Evolutionary conservation across 2,797 vertebrate genomes (phyloP).

Genomic region (Betta splendens): DNA sequence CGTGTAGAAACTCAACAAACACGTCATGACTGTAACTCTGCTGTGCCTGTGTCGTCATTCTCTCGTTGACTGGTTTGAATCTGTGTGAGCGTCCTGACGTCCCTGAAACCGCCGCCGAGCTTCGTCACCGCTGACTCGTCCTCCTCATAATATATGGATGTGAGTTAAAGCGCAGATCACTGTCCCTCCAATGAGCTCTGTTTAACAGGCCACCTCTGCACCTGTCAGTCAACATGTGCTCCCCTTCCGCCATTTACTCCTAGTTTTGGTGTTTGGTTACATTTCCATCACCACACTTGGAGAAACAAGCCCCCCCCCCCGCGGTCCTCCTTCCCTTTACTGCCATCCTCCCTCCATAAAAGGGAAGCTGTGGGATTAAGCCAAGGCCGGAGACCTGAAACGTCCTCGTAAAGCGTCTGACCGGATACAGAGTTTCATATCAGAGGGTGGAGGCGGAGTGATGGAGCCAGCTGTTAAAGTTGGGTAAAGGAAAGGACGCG

Average conservation of each 20-base stretch:
- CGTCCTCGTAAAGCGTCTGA: slow-evolving; percentile 80
- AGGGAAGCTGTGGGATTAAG: slow-evolving; percentile 67
- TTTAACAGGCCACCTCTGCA: slow-evolving; percentile 71
- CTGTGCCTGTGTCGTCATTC: slow-evolving; percentile 40
- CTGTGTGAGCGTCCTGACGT: not conserved
- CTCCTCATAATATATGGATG: slow-evolving; percentile 30
- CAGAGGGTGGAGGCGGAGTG: slow-evolving; percentile 62
- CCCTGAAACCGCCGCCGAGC: not conserved
- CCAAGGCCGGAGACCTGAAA: slow-evolving; percentile 68
- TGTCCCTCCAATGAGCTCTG: slow-evolving; percentile 47
- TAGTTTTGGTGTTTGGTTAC: slow-evolving; percentile 77
- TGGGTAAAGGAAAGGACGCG: slow-evolving; percentile 1
- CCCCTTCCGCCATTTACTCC: slow-evolving; percentile 63
- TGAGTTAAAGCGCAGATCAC: slow-evolving; percentile 50
- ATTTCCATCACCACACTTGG: slow-evolving; percentile 64
- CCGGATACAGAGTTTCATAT: slow-evolving; percentile 78
- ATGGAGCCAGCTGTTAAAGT: slow-evolving; percentile 77
- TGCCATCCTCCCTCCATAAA: slow-evolving; percentile 66
- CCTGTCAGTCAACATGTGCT: slow-evolving; percentile 79
- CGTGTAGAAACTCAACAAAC: slow-evolving; percentile 58
- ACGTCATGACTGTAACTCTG: slow-evolving; percentile 13
- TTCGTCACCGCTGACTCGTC: slow-evolving; percentile 37
- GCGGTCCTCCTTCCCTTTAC: slow-evolving; percentile 2
- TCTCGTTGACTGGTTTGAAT: not conserved
- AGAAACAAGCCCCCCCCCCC: slow-evolving; percentile 38